phyloP scores from a whole-genome alignment of 1,140 invertebrate genomes.

The Drosophila kepulauana region DNA sequence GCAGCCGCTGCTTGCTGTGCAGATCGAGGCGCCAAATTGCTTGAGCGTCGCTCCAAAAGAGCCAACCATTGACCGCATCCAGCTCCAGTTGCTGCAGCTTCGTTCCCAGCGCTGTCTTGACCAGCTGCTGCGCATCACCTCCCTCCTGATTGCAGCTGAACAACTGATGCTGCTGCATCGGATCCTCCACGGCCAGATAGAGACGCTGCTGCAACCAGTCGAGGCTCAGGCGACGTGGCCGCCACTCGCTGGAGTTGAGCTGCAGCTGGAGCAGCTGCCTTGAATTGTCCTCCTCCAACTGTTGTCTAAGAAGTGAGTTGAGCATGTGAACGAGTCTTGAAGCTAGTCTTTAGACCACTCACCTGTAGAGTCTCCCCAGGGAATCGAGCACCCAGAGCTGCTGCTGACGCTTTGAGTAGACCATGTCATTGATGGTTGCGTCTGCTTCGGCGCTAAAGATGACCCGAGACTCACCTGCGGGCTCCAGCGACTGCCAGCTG shows the following conservation, averaged over 20 bases:
- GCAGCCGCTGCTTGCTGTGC: conserved; percentile 64
- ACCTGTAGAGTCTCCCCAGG: conserved; percentile 57
- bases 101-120: neutral
- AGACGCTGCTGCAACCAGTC: conserved; percentile 95
- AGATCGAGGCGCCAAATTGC: conserved; percentile 92
- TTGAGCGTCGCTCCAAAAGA: conserved; percentile 91
- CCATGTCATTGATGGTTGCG: conserved; percentile 87
- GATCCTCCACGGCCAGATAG: conserved; percentile 90
- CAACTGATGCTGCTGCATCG: neutral
- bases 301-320: conserved; percentile 26
- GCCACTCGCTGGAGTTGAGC: neutral
- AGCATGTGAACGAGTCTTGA: neutral
- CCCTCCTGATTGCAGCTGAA: conserved; percentile 32
- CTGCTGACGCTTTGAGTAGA: conserved; percentile 89
- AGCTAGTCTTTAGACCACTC: conserved; percentile 5
- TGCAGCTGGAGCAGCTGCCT: conserved; percentile 1
- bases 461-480: conserved; percentile 86
- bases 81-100: conserved; percentile 91
- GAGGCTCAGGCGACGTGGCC: conserved; percentile 89
- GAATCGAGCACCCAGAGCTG: conserved; percentile 91
- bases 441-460: conserved; percentile 46
- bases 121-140: conserved; percentile 20
- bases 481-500: conserved; percentile 89
- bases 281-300: conserved; percentile 15
- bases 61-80: conserved; percentile 96